A percentile compares a stretch with the other conserved stretches of the same genome.
Evolutionary conservation across 2,888 invertebrate species (phyloP).

Genomic region (Lampropteryx suffumata): DNA sequence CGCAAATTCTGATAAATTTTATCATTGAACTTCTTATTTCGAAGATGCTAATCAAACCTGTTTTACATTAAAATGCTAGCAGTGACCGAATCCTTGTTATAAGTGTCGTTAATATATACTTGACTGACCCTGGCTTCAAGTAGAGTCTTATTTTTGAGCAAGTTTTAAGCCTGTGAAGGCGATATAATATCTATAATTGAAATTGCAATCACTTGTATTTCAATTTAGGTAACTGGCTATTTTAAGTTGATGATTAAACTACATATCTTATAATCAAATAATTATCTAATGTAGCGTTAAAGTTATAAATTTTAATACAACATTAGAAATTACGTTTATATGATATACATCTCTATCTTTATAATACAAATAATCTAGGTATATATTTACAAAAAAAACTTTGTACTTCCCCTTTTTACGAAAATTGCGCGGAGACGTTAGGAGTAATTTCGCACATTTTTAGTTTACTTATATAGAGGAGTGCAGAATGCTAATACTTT

Average conservation of each 20-base stretch:
- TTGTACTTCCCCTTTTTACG: too few species aligned
- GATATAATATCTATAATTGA: slow-evolving; percentile 5
- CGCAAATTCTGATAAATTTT: neutral
- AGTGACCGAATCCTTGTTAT: slow-evolving; percentile 24
- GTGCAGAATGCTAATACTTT: too few species aligned
- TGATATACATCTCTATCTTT: too few species aligned
- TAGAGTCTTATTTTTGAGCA: slow-evolving; percentile 13
- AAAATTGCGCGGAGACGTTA: too few species aligned
- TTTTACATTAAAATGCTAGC: slow-evolving; percentile 16
- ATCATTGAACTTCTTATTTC: slow-evolving; percentile 23
- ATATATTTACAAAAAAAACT: too few species aligned
- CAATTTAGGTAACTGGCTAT: slow-evolving; percentile 3
- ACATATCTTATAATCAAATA: too few species aligned
- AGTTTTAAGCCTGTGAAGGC: slow-evolving; percentile 3
- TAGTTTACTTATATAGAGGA: too few species aligned
- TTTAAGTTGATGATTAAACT: slow-evolving; percentile 1
- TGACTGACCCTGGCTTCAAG: slow-evolving; percentile 20
- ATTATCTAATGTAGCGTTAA: too few species aligned
- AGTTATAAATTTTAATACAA: too few species aligned
- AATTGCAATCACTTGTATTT: slow-evolving; percentile 36
- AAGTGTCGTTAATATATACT: slow-evolving; percentile 12
- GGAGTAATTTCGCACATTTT: too few species aligned
- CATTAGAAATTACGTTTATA: too few species aligned
- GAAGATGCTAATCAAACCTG: slow-evolving; percentile 16
- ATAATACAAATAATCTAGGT: too few species aligned